Base-by-base conservation (phyloP, 2,113 vertebrate genomes). In the Tonatia bakeri region DNA sequence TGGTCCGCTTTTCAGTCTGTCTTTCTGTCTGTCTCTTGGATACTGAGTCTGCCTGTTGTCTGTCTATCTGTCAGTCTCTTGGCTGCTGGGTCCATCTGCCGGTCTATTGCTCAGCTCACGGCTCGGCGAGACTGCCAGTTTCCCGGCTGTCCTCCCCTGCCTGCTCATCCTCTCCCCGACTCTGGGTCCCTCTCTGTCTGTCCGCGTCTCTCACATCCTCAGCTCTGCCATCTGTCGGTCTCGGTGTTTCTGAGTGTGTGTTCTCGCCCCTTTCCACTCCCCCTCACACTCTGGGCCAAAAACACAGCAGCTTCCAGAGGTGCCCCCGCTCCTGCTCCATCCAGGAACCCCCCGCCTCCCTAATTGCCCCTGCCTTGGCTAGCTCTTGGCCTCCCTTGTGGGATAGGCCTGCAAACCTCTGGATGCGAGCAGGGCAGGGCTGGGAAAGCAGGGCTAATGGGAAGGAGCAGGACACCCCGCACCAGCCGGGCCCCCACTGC, bases 201-300 rank as follows among this genome's bases (percentile, higher is more conserved):
- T 97, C 94, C 96, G 96, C 1, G 97, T 98, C 97, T 98, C 97
- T 98, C 97, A 98, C 97, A 96, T 98, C 97, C 91, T 97, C 94
- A 50, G 93, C 91, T 93, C 70, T 59, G 96, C 97, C 97, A 98
- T 98, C 97, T 98, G 97, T 97, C 64, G 40, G 96, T 96, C 97
- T 93, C 95, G 0, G 59, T 3, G 3, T 89, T 95, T 96, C 96
- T 56, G 94, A 93, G 96, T 83, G 82, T 96, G 93, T 97, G 94
- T 98, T 97, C 95, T 91, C 69, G 47, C 91, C 94, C 93, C 93
- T 97, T 93, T 89, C 72, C 83, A 95, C 97, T 36, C 96, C 94
- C 91, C 91, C 94, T 97, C 93, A 94, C 36, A 93, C 82, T 95
- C 93, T 40, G 86, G 88, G 97, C 97, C 97, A 89, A 96, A 96